A percentile compares a stretch with the other conserved stretches of the same genome.
These are phyloP conservation scores for Sebastiscus tertius DNA, from an alignment of 2,797 vertebrate species.

Conservation along the genomic window DNA sequence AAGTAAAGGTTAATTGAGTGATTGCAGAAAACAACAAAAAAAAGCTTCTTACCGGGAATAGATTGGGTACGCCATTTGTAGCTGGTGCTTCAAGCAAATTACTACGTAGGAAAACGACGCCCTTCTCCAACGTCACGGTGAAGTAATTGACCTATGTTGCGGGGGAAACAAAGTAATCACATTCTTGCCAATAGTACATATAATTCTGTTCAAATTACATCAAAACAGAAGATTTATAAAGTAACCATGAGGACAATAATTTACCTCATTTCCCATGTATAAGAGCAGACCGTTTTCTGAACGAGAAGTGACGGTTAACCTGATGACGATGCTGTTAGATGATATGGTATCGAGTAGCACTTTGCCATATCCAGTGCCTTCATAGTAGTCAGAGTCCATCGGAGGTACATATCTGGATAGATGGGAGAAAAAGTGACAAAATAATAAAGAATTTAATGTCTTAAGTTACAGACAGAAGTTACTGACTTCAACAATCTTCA, in stretches of 20 bases:
- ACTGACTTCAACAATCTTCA: background rate
- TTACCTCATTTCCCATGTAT: constrained; percentile 73
- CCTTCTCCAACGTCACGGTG: constrained; percentile 73
- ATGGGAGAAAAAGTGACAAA: constrained; percentile 18
- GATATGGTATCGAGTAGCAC: background rate
- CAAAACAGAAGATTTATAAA: background rate
- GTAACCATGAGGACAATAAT: background rate
- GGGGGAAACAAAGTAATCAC: background rate
- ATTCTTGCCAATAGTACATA: background rate
- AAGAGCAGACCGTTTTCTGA: constrained; percentile 77
- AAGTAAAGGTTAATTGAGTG: background rate
- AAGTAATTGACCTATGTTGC: constrained; percentile 71
- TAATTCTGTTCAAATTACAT: background rate
- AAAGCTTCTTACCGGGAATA: constrained; percentile 55
- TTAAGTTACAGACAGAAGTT: background rate
- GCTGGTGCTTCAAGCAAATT: background rate
- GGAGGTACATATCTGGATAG: constrained; percentile 60
- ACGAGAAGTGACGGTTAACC: constrained; percentile 19
- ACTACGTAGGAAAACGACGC: constrained; percentile 43
- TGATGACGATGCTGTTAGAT: rapidly evolving
- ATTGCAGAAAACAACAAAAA: background rate
- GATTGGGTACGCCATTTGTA: rapidly evolving
- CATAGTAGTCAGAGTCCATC: constrained; percentile 45
- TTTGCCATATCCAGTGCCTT: constrained; percentile 81
- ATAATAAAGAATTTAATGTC: background rate